Percentiles rank a stretch among this genome's conserved stretches.
These are phyloP conservation scores for Stegana nigrithorax DNA, from an alignment of 2,888 invertebrate species.

Conservation along the genomic window DNA sequence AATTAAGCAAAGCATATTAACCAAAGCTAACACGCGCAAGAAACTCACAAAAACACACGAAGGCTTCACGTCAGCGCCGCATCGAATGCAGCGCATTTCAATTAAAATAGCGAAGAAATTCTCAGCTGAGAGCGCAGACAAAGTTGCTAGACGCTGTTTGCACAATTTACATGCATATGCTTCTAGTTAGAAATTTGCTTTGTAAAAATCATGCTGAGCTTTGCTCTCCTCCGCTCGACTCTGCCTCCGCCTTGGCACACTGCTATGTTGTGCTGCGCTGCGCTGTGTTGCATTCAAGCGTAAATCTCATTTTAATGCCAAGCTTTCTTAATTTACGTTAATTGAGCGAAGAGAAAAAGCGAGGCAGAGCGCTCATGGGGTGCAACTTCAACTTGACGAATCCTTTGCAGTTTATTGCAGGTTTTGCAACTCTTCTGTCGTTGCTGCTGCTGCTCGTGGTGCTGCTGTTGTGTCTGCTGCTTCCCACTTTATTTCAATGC, in stretches of 20 bases:
- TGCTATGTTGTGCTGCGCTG: too few species aligned
- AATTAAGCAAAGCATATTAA: conserved; percentile 30
- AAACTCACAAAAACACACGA: not conserved
- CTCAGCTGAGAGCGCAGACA: too few species aligned
- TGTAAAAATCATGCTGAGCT: too few species aligned
- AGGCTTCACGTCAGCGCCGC: not conserved
- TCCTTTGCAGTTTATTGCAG: not conserved
- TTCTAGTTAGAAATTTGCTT: too few species aligned
- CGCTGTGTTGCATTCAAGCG: conserved; percentile 53
- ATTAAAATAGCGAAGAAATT: conserved; percentile 5
- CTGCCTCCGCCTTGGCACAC: too few species aligned
- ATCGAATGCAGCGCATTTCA: conserved; percentile 2
- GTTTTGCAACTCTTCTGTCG: not conserved
- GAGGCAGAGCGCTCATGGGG: not conserved
- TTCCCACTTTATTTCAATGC: conserved; percentile 47
- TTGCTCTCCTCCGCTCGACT: too few species aligned
- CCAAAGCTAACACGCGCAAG: not conserved
- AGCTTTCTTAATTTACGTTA: conserved; percentile 60
- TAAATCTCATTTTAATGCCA: conserved; percentile 62
- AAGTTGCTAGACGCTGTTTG: not conserved
- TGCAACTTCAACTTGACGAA: too few species aligned
- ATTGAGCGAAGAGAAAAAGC: conserved; percentile 26
- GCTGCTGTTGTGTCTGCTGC: conserved; percentile 12
- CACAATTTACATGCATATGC: not conserved
- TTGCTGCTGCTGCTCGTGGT: not conserved